These are phyloP conservation scores for Argyrosomus japonicus DNA, from an alignment of 2,113 vertebrate species.

Conservation along the genomic window DNA sequence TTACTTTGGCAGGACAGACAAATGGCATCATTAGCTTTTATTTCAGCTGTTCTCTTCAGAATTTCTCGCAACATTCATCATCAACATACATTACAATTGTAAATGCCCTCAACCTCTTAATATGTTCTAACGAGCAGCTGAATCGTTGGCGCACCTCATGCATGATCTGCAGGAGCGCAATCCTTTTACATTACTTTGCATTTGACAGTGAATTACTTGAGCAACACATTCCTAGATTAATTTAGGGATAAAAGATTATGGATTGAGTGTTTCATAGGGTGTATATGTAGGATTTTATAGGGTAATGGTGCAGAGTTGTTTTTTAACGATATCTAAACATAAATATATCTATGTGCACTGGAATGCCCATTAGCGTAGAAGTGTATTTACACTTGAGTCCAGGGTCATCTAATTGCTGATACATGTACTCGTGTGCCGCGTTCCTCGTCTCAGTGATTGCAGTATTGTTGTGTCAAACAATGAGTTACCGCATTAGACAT, in stretches of 20 bases:
- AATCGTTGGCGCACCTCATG: slow-evolving; percentile 57
- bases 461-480: slow-evolving; percentile 17
- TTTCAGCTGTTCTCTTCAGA: slow-evolving; percentile 71
- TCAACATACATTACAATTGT: slow-evolving; percentile 75
- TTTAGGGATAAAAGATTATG: neutral
- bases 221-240: slow-evolving; percentile 42
- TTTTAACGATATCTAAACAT: neutral
- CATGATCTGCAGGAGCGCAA: slow-evolving; percentile 65
- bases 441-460: neutral
- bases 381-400: too few relatives aligned
- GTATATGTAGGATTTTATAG: neutral
- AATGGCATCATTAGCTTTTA: slow-evolving; percentile 78
- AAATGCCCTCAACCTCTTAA: slow-evolving; percentile 80
- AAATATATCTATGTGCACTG: neutral
- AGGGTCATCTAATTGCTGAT: neutral
- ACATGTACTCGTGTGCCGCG: neutral
- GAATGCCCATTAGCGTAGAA: neutral
- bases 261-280: neutral
- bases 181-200: slow-evolving; percentile 71
- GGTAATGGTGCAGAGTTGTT: too few relatives aligned
- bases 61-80: slow-evolving; percentile 70
- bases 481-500: slow-evolving; percentile 41
- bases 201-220: slow-evolving; percentile 60
- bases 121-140: slow-evolving; percentile 68
- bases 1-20: slow-evolving; percentile 78